Conservation (phyloP, 1,140 invertebrate species). For the Homalodisca vitripennis region DNA sequence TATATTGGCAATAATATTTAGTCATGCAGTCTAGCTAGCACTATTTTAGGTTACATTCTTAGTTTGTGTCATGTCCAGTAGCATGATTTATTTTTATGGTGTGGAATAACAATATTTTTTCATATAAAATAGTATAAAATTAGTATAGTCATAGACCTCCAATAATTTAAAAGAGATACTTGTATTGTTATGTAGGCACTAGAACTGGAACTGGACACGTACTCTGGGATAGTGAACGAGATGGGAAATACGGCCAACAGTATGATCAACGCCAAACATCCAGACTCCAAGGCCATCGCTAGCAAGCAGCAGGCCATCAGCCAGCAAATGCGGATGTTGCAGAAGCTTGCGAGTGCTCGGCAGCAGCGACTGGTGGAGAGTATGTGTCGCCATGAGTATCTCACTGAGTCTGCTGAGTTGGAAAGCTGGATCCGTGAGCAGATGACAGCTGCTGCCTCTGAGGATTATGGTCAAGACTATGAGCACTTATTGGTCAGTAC, state of each 20-base stretch:
- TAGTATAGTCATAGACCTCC: no score
- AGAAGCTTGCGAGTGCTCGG: constrained; percentile 74
- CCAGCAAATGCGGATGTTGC: constrained; percentile 77
- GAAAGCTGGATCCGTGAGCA: constrained; percentile 95
- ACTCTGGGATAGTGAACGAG: constrained; percentile 77
- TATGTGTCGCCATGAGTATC: constrained; percentile 87
- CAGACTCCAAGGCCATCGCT: constrained; percentile 76
- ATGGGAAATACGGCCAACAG: constrained; percentile 83
- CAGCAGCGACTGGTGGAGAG: constrained; percentile 87
- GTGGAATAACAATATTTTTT: no score
- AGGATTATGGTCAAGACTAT: constrained; percentile 97
- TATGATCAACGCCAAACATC: constrained; percentile 73
- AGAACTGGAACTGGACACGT: constrained; percentile 91
- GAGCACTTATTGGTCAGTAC: constrained; percentile 82
- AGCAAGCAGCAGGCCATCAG: constrained; percentile 74
- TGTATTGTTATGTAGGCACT: no score
- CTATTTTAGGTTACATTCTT: no score
- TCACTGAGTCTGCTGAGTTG: constrained; percentile 86
- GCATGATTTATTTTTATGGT: no score
- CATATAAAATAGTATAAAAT: no score
- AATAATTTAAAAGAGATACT: no score
- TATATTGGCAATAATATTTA: no score
- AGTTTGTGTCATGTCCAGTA: no score
- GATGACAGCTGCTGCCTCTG: constrained; percentile 82
- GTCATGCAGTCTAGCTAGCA: no score